Percentiles rank a stretch among this genome's conserved stretches.
Evolutionary conservation across 2,113 vertebrate species (phyloP).

Genomic region (Nettapus auritus): DNA sequence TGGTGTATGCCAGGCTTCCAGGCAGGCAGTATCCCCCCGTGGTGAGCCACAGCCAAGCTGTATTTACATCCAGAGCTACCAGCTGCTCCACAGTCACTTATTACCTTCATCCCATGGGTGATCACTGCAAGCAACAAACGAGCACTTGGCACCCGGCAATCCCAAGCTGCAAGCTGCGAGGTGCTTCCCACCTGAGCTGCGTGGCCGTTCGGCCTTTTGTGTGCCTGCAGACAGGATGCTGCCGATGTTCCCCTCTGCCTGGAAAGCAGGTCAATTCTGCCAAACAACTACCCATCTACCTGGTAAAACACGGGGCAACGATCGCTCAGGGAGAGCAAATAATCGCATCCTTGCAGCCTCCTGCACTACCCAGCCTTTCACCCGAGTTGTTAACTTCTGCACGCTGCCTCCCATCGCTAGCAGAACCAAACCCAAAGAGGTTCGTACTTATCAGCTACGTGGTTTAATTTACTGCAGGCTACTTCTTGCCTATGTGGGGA

Average conservation of each 20-base stretch:
- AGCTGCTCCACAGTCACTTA: neutral
- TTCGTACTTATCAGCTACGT: neutral
- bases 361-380: neutral
- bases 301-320: neutral
- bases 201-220: neutral
- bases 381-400: neutral
- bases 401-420: neutral
- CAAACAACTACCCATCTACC: neutral
- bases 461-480: constrained; percentile 40
- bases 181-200: neutral
- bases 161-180: neutral
- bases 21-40: neutral
- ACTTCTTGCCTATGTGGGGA: neutral
- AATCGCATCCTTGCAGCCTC: fast-evolving
- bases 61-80: neutral
- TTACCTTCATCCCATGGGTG: constrained; percentile 33
- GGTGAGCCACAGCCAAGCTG: neutral
- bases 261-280: neutral
- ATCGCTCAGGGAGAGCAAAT: neutral
- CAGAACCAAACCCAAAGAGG: neutral
- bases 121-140: neutral
- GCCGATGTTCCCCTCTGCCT: neutral
- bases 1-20: neutral
- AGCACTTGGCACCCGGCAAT: neutral
- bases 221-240: neutral